These are phyloP conservation scores for Anastatus disparis DNA, from an alignment of 1,140 invertebrate genomes.

Conservation along the genomic window DNA sequence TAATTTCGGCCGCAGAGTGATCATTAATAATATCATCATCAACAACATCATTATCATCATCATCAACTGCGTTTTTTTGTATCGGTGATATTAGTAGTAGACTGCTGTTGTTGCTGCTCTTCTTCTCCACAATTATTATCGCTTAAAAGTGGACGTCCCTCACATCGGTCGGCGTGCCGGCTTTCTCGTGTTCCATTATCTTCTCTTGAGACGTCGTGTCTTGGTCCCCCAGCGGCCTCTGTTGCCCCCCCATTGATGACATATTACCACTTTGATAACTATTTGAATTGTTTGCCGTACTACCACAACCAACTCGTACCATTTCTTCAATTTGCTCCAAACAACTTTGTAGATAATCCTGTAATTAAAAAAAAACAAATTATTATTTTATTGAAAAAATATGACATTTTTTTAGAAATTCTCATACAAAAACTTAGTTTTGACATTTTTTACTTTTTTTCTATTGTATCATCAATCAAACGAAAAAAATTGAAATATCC, in stretches of 20 bases:
- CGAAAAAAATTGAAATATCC: constrained; percentile 6
- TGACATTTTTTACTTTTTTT: too few relatives aligned
- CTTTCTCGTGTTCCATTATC: constrained; percentile 73
- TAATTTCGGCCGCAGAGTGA: too few relatives aligned
- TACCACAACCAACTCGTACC: constrained; percentile 68
- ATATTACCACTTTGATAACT: background rate
- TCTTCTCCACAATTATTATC: too few relatives aligned
- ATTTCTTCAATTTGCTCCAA: constrained; percentile 80
- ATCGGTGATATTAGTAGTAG: too few relatives aligned
- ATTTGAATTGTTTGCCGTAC: constrained; percentile 51
- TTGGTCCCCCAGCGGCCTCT: constrained; percentile 60
- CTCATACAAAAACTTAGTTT: too few relatives aligned
- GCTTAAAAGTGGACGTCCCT: constrained; percentile 71
- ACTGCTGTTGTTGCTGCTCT: constrained; percentile 27
- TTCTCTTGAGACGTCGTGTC: constrained; percentile 67
- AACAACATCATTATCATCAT: too few relatives aligned
- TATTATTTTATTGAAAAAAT: too few relatives aligned
- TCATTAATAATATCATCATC: too few relatives aligned
- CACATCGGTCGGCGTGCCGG: constrained; percentile 84
- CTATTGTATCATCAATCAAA: too few relatives aligned
- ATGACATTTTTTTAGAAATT: too few relatives aligned
- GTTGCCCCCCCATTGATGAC: constrained; percentile 42
- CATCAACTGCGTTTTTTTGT: too few relatives aligned
- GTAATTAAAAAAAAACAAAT: constrained; percentile 44
- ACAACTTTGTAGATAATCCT: constrained; percentile 81